Evolutionary conservation across 2,797 vertebrate genomes (phyloP), one percentile per base, ranked within the genome.

Genomic region (Hafferia zeledoni): DNA sequence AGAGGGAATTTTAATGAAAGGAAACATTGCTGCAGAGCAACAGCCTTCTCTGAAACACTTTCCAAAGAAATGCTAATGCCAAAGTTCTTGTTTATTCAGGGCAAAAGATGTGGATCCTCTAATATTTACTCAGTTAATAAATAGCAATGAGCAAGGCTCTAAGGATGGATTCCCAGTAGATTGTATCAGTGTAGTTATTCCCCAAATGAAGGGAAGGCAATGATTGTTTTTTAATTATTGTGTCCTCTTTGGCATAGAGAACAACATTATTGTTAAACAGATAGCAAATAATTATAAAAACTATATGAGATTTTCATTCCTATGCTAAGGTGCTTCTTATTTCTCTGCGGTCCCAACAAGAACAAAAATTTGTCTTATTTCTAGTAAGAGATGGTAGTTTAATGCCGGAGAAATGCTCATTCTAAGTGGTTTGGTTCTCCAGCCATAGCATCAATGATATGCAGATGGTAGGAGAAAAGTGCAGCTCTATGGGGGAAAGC

Each of bases 1-100:
- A 79, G 53, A 77, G 43, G 33, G 80, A 83, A 71, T 94, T 91
- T 96, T 96, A 94, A 85, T 89, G 86, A 83, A 56, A 95, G 79
- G 87, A 92, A 92, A 68, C 41, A 79, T 65, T 59, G 25, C 75
- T 92, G 69, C 79, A 92, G 65, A 63, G 70, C 75, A 92, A 71
- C 43, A 82, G 20, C 68, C 35, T 92, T 64, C 72, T 79, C 87
- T 44, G 67, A 81, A 94, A 68, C n/a, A 30, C 41, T 92, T 94
- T 35, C 53, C 75, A 90, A 74, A 83, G n/a, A 90, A 84, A 90
- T 64, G 19, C 47, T 44, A 47, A 76, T 76, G 84, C 41, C 83
- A 92, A 86, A 90, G 63, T 79, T 88, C 57, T 76, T 83, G 60
- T 60, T 94, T 92, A 89, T 78, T 89, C 67, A 56, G 44, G 67